Evolutionary conservation across 2,888 invertebrate genomes (phyloP).

Genomic region (Brassicogethes aeneus): DNA sequence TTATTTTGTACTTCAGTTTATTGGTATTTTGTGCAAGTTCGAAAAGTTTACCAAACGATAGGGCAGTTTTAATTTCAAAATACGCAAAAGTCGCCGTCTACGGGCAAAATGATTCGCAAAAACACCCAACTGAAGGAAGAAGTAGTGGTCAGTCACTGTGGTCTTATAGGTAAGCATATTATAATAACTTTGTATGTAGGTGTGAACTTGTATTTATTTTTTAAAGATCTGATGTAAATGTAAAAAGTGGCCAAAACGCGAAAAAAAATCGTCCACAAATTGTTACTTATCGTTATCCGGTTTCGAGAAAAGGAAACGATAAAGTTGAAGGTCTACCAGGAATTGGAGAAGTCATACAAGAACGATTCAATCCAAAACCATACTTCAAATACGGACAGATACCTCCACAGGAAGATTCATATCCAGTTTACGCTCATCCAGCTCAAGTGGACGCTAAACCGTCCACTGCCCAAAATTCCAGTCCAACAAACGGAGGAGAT

Average conservation of each 20-base stretch:
- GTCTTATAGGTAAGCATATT: conserved; percentile 31
- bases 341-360: conserved; percentile 35
- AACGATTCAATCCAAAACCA: conserved; percentile 37
- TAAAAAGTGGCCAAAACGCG: conserved; percentile 27
- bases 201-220: conserved; percentile 9
- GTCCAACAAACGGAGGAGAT: conserved; percentile 11
- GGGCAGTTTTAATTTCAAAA: conserved; percentile 27
- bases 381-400: conserved; percentile 31
- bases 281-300: conserved; percentile 23
- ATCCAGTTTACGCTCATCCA: background rate
- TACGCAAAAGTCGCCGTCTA: conserved; percentile 37
- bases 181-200: conserved; percentile 3
- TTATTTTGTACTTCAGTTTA: no score
- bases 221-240: conserved; percentile 31
- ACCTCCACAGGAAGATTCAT: no score
- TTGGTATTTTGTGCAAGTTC: no score
- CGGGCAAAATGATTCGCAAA: conserved; percentile 20
- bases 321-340: conserved; percentile 25
- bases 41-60: no score
- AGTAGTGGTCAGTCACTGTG: conserved; percentile 29
- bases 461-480: background rate
- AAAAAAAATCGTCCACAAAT: conserved; percentile 17
- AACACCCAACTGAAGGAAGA: conserved; percentile 23
- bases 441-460: conserved; percentile 4
- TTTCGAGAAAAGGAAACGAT: conserved; percentile 17